Evolutionary conservation across 2,797 vertebrate genomes (phyloP).

Genomic region (Neomorphus geoffroyi): DNA sequence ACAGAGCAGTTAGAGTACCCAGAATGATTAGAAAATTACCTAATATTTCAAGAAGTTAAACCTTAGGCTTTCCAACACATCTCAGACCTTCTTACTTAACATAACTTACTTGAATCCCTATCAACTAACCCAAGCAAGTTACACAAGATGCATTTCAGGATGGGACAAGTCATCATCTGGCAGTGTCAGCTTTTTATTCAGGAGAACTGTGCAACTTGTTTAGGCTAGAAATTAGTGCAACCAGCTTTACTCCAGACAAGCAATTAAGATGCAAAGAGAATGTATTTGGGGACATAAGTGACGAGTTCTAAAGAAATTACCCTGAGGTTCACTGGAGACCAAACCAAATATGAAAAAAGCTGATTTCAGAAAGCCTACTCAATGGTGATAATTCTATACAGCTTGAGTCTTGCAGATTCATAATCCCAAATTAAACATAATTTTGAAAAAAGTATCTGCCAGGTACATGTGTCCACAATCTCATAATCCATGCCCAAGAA

Average conservation of each 20-base stretch:
- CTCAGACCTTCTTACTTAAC: too few relatives aligned
- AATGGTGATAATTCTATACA: not conserved
- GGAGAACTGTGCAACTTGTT: not conserved
- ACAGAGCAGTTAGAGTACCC: not conserved
- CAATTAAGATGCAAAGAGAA: not conserved
- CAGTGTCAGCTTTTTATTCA: not conserved
- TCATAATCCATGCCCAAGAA: not conserved
- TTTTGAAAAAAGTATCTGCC: not conserved
- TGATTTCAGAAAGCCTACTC: not conserved
- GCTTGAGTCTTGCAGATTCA: not conserved
- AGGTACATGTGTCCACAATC: not conserved
- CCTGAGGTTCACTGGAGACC: not conserved
- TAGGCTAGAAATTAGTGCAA: not conserved
- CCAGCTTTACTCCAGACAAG: not conserved
- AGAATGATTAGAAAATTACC: not conserved
- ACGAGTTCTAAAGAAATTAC: not conserved
- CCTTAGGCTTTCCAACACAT: not conserved
- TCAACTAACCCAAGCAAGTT: not conserved
- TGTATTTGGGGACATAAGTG: not conserved
- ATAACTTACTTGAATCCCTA: not conserved
- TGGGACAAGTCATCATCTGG: not conserved
- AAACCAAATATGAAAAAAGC: not conserved
- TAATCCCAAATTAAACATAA: not conserved
- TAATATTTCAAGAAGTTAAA: not conserved
- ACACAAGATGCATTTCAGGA: not conserved